Evolutionary conservation across 2,888 invertebrate species (phyloP).

Genomic region (Sicus ferrugineus): DNA sequence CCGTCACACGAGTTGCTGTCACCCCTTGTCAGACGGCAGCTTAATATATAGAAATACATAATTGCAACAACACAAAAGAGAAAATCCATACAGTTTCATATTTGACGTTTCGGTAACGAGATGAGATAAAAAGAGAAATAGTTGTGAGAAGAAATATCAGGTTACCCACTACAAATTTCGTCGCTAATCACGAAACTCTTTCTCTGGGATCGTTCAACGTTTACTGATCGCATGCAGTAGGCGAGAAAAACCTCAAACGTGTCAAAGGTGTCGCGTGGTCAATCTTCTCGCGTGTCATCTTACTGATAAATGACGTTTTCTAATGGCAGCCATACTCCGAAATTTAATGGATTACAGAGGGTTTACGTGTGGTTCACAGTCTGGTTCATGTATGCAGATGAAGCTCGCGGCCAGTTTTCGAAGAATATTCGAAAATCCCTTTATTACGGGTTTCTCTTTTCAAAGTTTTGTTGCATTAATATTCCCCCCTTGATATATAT

Average conservation of each 20-base stretch:
- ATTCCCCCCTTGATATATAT: neutral
- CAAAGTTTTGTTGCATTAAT: neutral
- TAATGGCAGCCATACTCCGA: neutral
- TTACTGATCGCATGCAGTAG: neutral
- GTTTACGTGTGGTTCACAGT: no score
- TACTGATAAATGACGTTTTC: neutral
- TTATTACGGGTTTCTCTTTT: neutral
- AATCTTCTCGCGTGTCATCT: neutral
- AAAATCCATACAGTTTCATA: constrained; percentile 1
- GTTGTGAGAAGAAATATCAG: constrained; percentile 5
- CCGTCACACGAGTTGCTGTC: constrained; percentile 3
- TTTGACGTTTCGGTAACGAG: neutral
- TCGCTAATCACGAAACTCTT: neutral
- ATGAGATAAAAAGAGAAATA: neutral
- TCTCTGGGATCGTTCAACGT: neutral
- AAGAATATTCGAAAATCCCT: constrained; percentile 4
- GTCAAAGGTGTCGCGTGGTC: constrained; percentile 2
- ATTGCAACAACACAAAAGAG: constrained; percentile 1
- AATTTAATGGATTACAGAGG: neutral
- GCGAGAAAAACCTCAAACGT: neutral
- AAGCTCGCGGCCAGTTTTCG: neutral
- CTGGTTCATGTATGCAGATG: constrained; percentile 2
- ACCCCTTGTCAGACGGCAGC: constrained; percentile 41
- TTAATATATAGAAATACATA: constrained; percentile 29
- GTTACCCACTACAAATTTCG: neutral